Evolutionary conservation across 2,888 invertebrate genomes (phyloP), one percentile per base, ranked within the genome.

Genomic region (Harmothoe impar): DNA sequence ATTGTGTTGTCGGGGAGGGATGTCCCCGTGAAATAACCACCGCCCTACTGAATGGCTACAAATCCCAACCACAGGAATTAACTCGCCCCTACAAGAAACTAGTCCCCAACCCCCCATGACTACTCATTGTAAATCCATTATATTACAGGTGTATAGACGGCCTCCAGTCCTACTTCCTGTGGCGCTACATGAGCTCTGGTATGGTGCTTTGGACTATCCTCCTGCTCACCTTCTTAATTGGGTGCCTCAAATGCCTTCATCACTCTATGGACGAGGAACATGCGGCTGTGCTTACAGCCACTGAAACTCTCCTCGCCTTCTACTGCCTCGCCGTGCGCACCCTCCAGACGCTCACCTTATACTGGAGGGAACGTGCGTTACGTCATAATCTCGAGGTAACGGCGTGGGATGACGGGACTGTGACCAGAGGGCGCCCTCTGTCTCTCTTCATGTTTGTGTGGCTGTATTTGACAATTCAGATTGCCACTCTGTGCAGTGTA

Each of bases 391-490:
- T 90, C 31, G 90, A 90, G n/a, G 90, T 90, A 31, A 78, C 78
- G 35, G 52, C 90, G 12, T 90, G 90, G 90, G 90, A 90, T 29
- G 90, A 90, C 81, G 90, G 90, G 20, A 90, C 90, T 23, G 54
- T 90, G 10, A 90, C 90, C 43, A n/a, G 90, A 29, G 90, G 90
- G 17, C 90, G 90, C 20, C 90, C 90, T 3, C 54, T 90, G 23
- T 31, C 81, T 15, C 81, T 90, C 15, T 90, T 78, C n/a, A 90
- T 90, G 52, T 54, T 90, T 25, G 54, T 90, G 62, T 77, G 90
- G 78, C 52, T 84, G 7, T 90, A 90, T 81, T n/a, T 90, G 43
- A 81, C 54, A 15, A 25, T 81, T 17, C 90, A 90, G 35, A 90
- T 90, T 29, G 54, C 77, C 33, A 77, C 77, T 15, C 62, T 77